These are phyloP conservation scores for Daubentonia madagascariensis DNA, from an alignment of 2,113 vertebrate species.

Conservation along the genomic window DNA sequence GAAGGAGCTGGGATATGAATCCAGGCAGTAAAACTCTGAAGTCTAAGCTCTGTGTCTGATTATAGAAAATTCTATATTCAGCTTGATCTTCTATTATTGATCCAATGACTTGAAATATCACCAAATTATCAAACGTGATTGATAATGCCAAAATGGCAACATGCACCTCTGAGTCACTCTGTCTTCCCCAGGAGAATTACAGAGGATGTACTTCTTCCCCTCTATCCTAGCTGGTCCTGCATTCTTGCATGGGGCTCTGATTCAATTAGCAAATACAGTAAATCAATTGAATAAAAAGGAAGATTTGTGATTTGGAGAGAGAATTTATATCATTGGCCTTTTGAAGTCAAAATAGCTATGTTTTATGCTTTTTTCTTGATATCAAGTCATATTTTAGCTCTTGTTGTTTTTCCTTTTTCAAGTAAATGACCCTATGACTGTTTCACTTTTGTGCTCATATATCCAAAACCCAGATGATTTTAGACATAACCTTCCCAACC, in stretches of 20 bases:
- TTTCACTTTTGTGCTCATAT: not conserved
- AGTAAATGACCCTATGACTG: not conserved
- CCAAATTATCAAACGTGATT: not conserved
- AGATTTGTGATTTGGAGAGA: slow-evolving; percentile 7
- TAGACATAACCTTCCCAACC: not conserved
- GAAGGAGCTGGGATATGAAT: not conserved
- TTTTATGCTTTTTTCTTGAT: not conserved
- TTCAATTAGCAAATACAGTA: not conserved
- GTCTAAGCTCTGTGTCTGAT: not conserved
- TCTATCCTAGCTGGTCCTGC: not conserved
- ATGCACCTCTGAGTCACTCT: not conserved
- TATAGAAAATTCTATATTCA: not conserved
- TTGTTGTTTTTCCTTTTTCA: not conserved
- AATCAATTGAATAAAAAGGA: not conserved
- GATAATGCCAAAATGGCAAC: not conserved
- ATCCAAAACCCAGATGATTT: not conserved
- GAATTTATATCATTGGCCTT: not conserved
- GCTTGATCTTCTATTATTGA: not conserved
- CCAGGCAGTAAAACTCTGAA: not conserved
- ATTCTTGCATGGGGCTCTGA: not conserved
- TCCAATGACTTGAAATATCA: not conserved
- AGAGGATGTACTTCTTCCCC: not conserved
- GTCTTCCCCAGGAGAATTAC: not conserved
- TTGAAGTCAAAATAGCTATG: not conserved
- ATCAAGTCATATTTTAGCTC: not conserved